phyloP scores from a whole-genome alignment of 1,140 invertebrate species.

The Cydia amplana region DNA sequence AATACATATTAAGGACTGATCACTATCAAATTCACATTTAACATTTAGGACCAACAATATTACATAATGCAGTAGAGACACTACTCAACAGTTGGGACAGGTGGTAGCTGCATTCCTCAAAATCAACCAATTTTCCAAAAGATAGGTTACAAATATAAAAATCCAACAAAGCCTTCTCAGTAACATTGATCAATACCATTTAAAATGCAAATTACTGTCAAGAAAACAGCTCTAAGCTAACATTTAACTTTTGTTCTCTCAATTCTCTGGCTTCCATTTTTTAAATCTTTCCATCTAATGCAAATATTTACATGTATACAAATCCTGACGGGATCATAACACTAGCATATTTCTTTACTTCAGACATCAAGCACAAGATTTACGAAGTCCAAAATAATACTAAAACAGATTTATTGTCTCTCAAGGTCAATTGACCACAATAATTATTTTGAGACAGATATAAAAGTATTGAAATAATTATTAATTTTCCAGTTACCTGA shows the following conservation, averaged over 20 bases:
- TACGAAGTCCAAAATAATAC: slow-evolving; percentile 9
- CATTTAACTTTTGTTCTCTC: slow-evolving; percentile 26
- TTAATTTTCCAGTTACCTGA: slow-evolving; percentile 15
- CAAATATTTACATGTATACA: slow-evolving; percentile 28
- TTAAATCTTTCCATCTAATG: slow-evolving; percentile 17
- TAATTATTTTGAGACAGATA: not conserved
- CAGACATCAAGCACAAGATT: slow-evolving; percentile 1
- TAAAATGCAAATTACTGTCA: slow-evolving; percentile 16
- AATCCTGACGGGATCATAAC: not conserved
- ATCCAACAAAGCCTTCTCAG: not conserved
- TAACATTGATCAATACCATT: slow-evolving; percentile 23
- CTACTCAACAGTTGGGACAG: slow-evolving; percentile 1
- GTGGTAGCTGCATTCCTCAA: slow-evolving; percentile 20
- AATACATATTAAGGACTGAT: slow-evolving; percentile 21
- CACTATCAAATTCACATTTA: slow-evolving; percentile 26
- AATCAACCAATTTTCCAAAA: slow-evolving; percentile 3
- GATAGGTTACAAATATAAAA: slow-evolving; percentile 14
- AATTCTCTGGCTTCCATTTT: slow-evolving; percentile 23
- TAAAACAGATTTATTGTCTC: slow-evolving; percentile 15
- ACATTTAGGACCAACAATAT: slow-evolving; percentile 26
- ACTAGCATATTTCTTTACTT: slow-evolving; percentile 7
- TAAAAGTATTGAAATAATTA: not conserved
- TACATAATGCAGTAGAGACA: slow-evolving; percentile 18
- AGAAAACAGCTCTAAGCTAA: slow-evolving; percentile 20
- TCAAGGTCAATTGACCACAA: slow-evolving; percentile 9